These are phyloP conservation scores for Poeciliopsis gracilis DNA, from an alignment of 2,797 vertebrate species.

Conservation along the genomic window DNA sequence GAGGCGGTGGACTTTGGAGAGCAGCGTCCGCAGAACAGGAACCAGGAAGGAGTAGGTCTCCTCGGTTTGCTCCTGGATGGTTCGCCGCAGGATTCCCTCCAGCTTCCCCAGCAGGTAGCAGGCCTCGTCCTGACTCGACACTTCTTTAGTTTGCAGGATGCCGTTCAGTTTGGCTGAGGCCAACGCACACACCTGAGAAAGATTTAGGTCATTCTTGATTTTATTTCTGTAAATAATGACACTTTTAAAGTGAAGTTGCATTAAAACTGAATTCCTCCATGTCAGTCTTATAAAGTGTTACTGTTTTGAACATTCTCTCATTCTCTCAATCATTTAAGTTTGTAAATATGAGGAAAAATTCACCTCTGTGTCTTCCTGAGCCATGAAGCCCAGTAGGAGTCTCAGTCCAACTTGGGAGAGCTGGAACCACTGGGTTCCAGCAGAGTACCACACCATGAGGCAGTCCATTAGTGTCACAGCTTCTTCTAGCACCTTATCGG, in stretches of 20 bases:
- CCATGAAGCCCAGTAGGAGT: conserved; percentile 95
- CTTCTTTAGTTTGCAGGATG: conserved; percentile 93
- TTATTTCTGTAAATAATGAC: too few relatives aligned
- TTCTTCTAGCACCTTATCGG: conserved; percentile 93
- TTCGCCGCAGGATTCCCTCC: conserved; percentile 90
- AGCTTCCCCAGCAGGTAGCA: conserved; percentile 94
- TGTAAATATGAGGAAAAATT: conserved; percentile 12
- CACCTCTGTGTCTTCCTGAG: conserved; percentile 90
- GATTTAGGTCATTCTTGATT: not conserved
- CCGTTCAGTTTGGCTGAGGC: conserved; percentile 96
- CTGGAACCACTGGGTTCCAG: conserved; percentile 84
- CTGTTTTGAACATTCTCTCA: too few relatives aligned
- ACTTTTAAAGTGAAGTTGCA: too few relatives aligned
- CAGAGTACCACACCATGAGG: conserved; percentile 91
- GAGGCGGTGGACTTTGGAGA: conserved; percentile 93
- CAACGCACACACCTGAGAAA: conserved; percentile 90
- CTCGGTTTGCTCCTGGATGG: conserved; percentile 87
- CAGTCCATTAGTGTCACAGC: conserved; percentile 91
- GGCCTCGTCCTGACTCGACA: conserved; percentile 93
- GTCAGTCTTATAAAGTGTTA: too few relatives aligned
- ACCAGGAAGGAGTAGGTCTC: conserved; percentile 93
- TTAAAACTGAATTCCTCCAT: too few relatives aligned
- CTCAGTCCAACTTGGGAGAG: conserved; percentile 92
- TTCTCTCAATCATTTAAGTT: too few relatives aligned
- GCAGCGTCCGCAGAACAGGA: conserved; percentile 91